Evolutionary conservation across 1,140 invertebrate genomes (phyloP).

Genomic region (Notospermus geniculatus): DNA sequence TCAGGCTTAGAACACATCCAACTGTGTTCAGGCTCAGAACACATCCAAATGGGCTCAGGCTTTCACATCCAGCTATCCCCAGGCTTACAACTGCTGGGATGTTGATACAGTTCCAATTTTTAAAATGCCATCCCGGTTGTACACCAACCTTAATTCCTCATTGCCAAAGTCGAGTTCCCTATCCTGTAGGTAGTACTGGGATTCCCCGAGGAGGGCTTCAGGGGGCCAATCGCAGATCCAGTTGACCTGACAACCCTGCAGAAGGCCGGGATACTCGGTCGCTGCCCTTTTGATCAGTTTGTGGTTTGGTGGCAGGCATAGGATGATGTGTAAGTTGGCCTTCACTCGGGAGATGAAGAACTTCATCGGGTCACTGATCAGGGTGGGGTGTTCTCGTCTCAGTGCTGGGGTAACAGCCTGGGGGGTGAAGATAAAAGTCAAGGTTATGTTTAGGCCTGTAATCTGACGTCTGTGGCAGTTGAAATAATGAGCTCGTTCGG

Average conservation of each 20-base stretch:
- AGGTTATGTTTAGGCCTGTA: too few species aligned
- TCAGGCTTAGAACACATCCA: too few species aligned
- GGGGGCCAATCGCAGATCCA: conserved; percentile 56
- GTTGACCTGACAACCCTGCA: conserved; percentile 52
- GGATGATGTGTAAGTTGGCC: conserved; percentile 52
- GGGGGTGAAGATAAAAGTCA: background rate
- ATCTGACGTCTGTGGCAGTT: too few species aligned
- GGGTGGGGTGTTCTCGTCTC: conserved; percentile 50
- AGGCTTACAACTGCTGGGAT: too few species aligned
- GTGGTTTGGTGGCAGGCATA: conserved; percentile 50
- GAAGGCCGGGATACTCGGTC: conserved; percentile 49
- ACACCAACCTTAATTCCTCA: too few species aligned
- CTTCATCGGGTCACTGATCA: conserved; percentile 51
- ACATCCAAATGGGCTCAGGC: too few species aligned
- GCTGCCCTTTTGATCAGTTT: conserved; percentile 39
- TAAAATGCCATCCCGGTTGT: too few species aligned
- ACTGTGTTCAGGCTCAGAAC: background rate
- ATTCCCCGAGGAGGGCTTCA: conserved; percentile 47
- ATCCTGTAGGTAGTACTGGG: conserved; percentile 43
- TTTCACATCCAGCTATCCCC: too few species aligned
- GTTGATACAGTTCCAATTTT: too few species aligned
- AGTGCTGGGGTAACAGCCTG: conserved; percentile 50
- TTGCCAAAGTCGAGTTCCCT: too few species aligned
- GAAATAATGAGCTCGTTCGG: too few species aligned
- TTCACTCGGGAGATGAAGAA: conserved; percentile 53